These are phyloP conservation scores for Meandrusa payeni DNA, from an alignment of 2,888 invertebrate species.

Conservation along the genomic window DNA sequence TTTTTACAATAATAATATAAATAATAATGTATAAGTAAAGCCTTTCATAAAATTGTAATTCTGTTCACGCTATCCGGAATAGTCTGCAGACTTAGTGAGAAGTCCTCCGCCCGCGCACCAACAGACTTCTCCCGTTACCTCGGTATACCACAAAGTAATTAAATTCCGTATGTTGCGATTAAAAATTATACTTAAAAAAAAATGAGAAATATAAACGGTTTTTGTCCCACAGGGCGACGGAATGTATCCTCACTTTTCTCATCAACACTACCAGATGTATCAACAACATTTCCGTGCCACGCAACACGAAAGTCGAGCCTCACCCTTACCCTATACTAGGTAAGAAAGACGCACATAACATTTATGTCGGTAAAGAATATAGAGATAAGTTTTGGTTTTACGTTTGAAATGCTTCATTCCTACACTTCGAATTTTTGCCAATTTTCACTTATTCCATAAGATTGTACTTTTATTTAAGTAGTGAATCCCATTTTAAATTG, in stretches of 20 bases:
- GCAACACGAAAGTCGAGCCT: slow-evolving; percentile 66
- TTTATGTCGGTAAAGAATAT: too few relatives aligned
- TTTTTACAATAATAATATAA: too few relatives aligned
- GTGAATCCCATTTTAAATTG: too few relatives aligned
- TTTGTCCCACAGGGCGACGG: slow-evolving; percentile 65
- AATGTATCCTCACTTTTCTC: slow-evolving; percentile 75
- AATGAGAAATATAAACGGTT: slow-evolving; percentile 19
- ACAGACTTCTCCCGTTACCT: slow-evolving; percentile 86
- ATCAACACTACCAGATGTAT: slow-evolving; percentile 77
- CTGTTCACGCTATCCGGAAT: slow-evolving; percentile 73
- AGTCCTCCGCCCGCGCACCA: slow-evolving; percentile 93
- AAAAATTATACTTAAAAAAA: slow-evolving; percentile 13
- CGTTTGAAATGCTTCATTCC: too few relatives aligned
- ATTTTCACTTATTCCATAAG: too few relatives aligned
- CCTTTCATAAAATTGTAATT: slow-evolving; percentile 34
- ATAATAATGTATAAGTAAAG: too few relatives aligned
- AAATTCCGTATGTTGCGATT: slow-evolving; percentile 30
- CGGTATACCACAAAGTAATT: slow-evolving; percentile 79
- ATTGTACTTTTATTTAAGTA: too few relatives aligned
- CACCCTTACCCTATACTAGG: slow-evolving; percentile 66
- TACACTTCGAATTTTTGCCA: too few relatives aligned
- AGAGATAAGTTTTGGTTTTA: too few relatives aligned
- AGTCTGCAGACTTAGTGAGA: slow-evolving; percentile 84
- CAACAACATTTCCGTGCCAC: slow-evolving; percentile 75
- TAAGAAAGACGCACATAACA: too few relatives aligned